These are phyloP conservation scores for Pterocles orientalis DNA, from an alignment of 2,113 vertebrate species.

Conservation along the genomic window DNA sequence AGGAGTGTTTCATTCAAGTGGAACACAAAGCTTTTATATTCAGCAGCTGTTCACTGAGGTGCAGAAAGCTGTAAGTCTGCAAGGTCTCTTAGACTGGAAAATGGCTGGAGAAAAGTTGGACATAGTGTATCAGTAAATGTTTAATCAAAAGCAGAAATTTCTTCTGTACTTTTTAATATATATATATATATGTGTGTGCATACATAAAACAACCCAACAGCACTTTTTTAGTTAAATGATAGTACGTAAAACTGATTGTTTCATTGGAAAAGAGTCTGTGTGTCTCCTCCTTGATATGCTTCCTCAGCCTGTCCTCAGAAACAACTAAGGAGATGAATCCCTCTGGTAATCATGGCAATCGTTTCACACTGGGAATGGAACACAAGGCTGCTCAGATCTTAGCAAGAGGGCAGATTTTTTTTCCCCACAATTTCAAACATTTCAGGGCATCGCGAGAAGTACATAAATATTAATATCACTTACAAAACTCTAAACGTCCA, in stretches of 20 bases:
- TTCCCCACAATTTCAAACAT: not conserved
- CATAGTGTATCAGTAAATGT: conserved; percentile 15
- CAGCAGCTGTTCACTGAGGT: conserved; percentile 66
- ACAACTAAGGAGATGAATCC: not conserved
- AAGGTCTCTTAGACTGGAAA: conserved; percentile 19
- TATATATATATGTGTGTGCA: not conserved
- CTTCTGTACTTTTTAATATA: conserved; percentile 29
- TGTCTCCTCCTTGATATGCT: not conserved
- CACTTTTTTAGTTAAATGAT: conserved; percentile 20
- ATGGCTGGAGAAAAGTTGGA: conserved; percentile 14
- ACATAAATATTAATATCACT: conserved; percentile 2
- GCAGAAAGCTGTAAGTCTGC: conserved; percentile 24
- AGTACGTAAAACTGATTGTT: conserved; percentile 34
- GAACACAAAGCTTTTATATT: conserved; percentile 38
- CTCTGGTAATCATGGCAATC: not conserved
- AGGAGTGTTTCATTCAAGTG: not conserved
- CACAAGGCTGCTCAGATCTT: not conserved
- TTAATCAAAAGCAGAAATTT: conserved; percentile 58
- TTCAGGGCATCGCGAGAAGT: not conserved
- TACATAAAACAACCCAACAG: conserved; percentile 38
- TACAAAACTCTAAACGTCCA: conserved; percentile 16
- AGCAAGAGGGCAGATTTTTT: conserved; percentile 1
- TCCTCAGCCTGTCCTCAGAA: conserved; percentile 18
- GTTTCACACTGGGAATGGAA: not conserved
- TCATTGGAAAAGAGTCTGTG: not conserved